Evolutionary conservation across 2,113 vertebrate genomes (phyloP), one percentile per base, ranked within the genome.

Genomic region (Myotis brandtii): DNA sequence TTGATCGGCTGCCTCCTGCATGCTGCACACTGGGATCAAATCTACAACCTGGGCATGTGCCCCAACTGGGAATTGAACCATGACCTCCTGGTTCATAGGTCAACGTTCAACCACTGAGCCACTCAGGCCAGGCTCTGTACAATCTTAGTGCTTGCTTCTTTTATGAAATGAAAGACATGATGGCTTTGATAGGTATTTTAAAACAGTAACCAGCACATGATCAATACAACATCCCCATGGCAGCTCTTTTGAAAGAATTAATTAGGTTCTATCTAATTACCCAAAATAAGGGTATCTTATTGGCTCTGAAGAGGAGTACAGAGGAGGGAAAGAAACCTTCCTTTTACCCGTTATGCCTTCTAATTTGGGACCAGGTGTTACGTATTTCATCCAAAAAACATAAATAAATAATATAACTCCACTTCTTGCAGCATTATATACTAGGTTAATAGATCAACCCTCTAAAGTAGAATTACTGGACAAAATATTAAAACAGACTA

Each of bases 251-350:
- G 43, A 86, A 59, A 91, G 3, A 72, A 80, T 86, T 80, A 50
- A 50, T 77, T 77, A 79, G 79, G 85, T 64, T 79, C 10, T 86
- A n/a, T 62, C 59, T 85, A 72, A 30, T 91, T 96, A 66, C 69
- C 34, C 32, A 83, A 70, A 84, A 37, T 83, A 83, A 2, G 34
- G 9, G 6, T 79, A 32, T 87, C 8, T 69, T 76, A 46, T 32
- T 77, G 46, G 37, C 77, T 84, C 59, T 59, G 17, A 34, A 73
- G n/a, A 75, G n/a, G 27, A 6, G 1, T 86, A 32, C 37, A 81
- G 34, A 84, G 48, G 23, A 81, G 13, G 32, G 27, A 79, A 93
- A 83, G 69, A 56, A 25, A 80, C 59, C 50, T 85, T 72, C 6
- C 50, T 85, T 72, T 4, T 59, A 66, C 27, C 12, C 56, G 67